These are phyloP conservation scores for Rousettus leschenaultii DNA, from an alignment of 2,113 vertebrate genomes.

Conservation along the genomic window DNA sequence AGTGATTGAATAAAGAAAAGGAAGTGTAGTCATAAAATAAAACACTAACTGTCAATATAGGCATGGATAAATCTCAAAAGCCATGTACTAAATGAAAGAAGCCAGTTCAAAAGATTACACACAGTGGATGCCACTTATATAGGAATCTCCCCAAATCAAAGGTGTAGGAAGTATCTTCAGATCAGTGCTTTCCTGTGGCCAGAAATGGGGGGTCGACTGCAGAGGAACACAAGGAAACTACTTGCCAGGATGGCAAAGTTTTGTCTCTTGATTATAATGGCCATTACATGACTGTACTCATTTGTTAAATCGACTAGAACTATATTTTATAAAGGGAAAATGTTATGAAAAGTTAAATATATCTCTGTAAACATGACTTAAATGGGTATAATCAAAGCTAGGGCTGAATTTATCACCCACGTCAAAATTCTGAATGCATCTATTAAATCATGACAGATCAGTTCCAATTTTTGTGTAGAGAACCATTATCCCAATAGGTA, in stretches of 20 bases:
- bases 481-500: neutral
- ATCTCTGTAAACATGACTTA: neutral
- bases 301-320: neutral
- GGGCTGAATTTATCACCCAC: neutral
- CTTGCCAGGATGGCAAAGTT: neutral
- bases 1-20: neutral
- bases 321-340: neutral
- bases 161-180: neutral
- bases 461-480: neutral
- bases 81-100: neutral
- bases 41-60: neutral
- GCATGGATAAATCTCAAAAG: neutral
- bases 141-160: neutral
- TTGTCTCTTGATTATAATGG: neutral
- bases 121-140: neutral
- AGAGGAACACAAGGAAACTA: neutral
- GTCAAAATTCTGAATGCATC: neutral
- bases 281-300: neutral
- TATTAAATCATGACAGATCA: neutral
- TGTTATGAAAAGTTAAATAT: neutral
- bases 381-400: neutral
- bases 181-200: neutral
- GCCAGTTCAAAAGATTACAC: neutral
- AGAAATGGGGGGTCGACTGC: fast-evolving
- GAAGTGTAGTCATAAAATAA: neutral